Evolutionary conservation across 2,797 vertebrate genomes (phyloP).

Genomic region (Propithecus perrieri): DNA sequence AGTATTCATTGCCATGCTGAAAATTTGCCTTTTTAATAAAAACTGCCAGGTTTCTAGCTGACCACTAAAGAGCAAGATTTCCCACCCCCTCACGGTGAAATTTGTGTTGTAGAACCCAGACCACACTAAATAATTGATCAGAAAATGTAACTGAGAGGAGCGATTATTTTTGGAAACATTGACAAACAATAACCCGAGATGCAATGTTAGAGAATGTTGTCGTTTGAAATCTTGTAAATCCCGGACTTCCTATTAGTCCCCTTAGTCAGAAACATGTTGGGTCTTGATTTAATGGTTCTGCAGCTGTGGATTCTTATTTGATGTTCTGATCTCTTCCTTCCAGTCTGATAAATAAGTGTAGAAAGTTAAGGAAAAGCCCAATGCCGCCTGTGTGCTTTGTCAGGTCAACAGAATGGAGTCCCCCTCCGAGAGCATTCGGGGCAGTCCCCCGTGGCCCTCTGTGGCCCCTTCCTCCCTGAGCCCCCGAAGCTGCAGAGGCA

Average conservation of each 20-base stretch:
- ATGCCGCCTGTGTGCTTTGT: not conserved
- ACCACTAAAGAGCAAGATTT: not conserved
- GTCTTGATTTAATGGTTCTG: not conserved
- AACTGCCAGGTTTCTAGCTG: conserved; percentile 31
- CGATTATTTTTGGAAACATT: not conserved
- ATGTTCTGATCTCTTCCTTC: conserved; percentile 19
- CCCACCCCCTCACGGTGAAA: not conserved
- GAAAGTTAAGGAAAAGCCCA: not conserved
- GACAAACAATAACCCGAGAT: not conserved
- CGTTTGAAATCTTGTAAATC: fast-evolving
- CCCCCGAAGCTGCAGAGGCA: not conserved
- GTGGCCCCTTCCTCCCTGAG: no score
- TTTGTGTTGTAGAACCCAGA: not conserved
- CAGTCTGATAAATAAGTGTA: not conserved
- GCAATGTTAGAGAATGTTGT: not conserved
- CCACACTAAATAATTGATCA: conserved; percentile 45
- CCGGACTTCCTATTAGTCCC: fast-evolving
- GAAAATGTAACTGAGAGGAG: not conserved
- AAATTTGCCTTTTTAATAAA: conserved; percentile 22
- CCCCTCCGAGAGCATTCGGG: not conserved
- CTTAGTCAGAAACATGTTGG: not conserved
- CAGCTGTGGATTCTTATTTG: not conserved
- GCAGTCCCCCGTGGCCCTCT: not conserved
- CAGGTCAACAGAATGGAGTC: not conserved
- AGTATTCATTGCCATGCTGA: not conserved